phyloP scores from a whole-genome alignment of 2,888 invertebrate species.

The Ectemnius continuus region DNA sequence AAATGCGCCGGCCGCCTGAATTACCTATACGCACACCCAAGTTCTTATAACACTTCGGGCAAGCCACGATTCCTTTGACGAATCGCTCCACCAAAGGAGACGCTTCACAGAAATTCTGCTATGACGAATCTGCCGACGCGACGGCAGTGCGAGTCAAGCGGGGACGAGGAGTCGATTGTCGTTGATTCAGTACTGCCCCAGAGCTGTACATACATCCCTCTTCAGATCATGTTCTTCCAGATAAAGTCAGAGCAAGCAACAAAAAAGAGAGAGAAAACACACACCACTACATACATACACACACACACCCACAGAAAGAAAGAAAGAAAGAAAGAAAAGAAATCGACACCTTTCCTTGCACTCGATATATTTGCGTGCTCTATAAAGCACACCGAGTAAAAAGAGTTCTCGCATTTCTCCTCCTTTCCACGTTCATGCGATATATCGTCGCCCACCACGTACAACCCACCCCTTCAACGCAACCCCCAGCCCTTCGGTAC shows the following conservation, averaged over 20 bases:
- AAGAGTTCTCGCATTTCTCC: constrained; percentile 44
- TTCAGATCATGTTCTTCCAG: constrained; percentile 63
- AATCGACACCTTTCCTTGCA: no score
- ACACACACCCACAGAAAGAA: no score
- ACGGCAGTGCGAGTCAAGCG: not conserved
- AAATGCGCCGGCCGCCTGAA: not conserved
- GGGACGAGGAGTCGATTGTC: constrained; percentile 42
- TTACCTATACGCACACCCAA: not conserved
- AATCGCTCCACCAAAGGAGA: not conserved
- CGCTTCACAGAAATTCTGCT: not conserved
- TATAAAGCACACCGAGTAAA: constrained; percentile 55
- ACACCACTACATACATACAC: no score
- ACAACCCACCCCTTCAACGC: constrained; percentile 41
- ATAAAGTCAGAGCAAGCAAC: constrained; percentile 61
- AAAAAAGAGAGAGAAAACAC: no score
- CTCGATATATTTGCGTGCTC: constrained; percentile 42
- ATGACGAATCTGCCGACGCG: not conserved
- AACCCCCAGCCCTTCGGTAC: constrained; percentile 21
- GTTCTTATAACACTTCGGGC: constrained; percentile 4
- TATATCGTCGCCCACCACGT: constrained; percentile 54
- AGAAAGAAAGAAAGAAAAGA: no score
- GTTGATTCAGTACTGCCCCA: constrained; percentile 44
- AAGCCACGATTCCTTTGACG: not conserved
- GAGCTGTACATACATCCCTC: constrained; percentile 55
- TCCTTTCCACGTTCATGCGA: constrained; percentile 59